A percentile compares a stretch with the other conserved stretches of the same genome.
These are phyloP conservation scores for Zygaena filipendulae DNA, from an alignment of 2,888 invertebrate genomes.

Conservation along the genomic window DNA sequence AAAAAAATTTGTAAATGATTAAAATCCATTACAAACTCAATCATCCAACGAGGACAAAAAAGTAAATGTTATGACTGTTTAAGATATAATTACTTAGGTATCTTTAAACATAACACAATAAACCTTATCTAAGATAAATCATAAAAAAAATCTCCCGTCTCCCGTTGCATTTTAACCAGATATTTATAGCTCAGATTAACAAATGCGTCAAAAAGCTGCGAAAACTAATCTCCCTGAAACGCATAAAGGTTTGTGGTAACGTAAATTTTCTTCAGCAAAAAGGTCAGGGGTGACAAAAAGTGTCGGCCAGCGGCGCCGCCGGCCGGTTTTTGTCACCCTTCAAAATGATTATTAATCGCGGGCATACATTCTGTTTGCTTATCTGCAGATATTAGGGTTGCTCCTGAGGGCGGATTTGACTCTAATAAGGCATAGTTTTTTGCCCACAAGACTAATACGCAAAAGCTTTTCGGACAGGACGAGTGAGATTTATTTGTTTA, in stretches of 20 bases:
- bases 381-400: slow-evolving; percentile 43
- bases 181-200: too few relatives aligned
- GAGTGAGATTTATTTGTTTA: too few relatives aligned
- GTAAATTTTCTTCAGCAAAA: slow-evolving; percentile 20
- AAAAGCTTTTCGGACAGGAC: slow-evolving; percentile 27
- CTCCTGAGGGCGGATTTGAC: slow-evolving; percentile 35
- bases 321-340: slow-evolving; percentile 42
- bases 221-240: slow-evolving; percentile 46
- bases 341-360: slow-evolving; percentile 60
- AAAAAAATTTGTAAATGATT: too few relatives aligned
- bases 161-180: too few relatives aligned
- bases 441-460: slow-evolving; percentile 36
- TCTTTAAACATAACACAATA: not conserved
- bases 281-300: slow-evolving; percentile 27
- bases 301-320: slow-evolving; percentile 17
- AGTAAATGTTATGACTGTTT: too few relatives aligned
- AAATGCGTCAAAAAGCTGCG: too few relatives aligned
- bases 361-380: slow-evolving; percentile 54
- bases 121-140: slow-evolving; percentile 7
- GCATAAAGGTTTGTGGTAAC: slow-evolving; percentile 12
- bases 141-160: too few relatives aligned
- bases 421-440: slow-evolving; percentile 60
- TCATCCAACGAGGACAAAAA: too few relatives aligned
- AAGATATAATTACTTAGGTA: too few relatives aligned
- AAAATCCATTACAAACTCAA: too few relatives aligned